phyloP scores from a whole-genome alignment of 2,888 invertebrate species.

The Lepidochitona cinerea region DNA sequence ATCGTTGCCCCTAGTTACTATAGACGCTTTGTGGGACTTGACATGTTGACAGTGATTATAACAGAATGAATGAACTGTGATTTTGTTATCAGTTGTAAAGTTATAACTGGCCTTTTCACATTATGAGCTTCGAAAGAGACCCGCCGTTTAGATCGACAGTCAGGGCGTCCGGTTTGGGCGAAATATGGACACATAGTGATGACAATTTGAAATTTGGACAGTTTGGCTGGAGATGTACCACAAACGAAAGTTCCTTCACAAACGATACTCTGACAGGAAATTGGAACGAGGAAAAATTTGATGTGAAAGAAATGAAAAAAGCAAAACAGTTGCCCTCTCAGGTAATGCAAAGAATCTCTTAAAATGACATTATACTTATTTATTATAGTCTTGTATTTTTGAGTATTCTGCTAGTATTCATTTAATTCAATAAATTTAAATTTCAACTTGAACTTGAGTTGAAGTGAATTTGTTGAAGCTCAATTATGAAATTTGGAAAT shows the following conservation, averaged over 20 bases:
- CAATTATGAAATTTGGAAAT: no score
- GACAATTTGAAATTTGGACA: slow-evolving; percentile 56
- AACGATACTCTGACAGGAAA: slow-evolving; percentile 63
- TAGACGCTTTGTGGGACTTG: neutral
- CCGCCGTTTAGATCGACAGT: slow-evolving; percentile 58
- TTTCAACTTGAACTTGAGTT: no score
- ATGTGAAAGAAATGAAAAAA: slow-evolving; percentile 49
- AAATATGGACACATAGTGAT: slow-evolving; percentile 59
- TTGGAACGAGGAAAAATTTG: slow-evolving; percentile 65
- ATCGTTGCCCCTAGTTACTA: neutral
- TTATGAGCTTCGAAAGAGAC: slow-evolving; percentile 33
- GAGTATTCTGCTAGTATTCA: no score
- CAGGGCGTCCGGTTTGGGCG: slow-evolving; percentile 54
- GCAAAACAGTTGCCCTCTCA: slow-evolving; percentile 64
- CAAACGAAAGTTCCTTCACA: slow-evolving; percentile 56
- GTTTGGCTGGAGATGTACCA: slow-evolving; percentile 65
- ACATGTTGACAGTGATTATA: neutral
- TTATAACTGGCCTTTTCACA: neutral
- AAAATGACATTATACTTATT: no score
- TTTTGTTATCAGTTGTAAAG: neutral
- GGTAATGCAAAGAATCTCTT: slow-evolving; percentile 48
- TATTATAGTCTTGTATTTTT: no score
- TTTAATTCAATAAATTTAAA: no score
- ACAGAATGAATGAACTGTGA: no score
- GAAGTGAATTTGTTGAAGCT: no score